Evolutionary conservation across 2,113 vertebrate species (phyloP).

Genomic region (Dascyllus trimaculatus): DNA sequence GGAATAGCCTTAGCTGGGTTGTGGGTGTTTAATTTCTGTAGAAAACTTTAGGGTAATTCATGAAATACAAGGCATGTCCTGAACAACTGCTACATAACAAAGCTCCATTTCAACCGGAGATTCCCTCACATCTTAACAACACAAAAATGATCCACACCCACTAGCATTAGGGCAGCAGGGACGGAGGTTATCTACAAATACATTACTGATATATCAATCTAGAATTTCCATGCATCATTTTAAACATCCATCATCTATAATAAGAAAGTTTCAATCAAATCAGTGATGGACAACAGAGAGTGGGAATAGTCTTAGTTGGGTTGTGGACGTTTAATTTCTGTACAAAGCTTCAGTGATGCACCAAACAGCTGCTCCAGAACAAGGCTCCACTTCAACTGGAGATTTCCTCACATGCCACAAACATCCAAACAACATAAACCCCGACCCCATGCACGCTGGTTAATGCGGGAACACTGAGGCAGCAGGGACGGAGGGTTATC

Average conservation of each 20-base stretch:
- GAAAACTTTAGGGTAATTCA: too few relatives aligned
- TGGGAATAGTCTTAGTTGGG: too few relatives aligned
- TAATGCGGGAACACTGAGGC: neutral
- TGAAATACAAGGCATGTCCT: too few relatives aligned
- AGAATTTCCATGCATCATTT: too few relatives aligned
- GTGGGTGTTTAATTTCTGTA: too few relatives aligned
- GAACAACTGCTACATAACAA: neutral
- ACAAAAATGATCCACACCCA: neutral
- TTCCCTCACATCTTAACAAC: neutral
- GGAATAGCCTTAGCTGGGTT: too few relatives aligned
- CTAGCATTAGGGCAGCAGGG: neutral
- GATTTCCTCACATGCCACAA: neutral
- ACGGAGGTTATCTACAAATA: neutral
- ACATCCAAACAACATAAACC: neutral
- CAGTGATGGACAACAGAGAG: too few relatives aligned
- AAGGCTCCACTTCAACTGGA: neutral
- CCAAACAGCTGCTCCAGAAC: neutral
- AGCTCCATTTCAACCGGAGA: neutral
- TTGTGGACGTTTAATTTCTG: too few relatives aligned
- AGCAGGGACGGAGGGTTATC: constrained; percentile 4
- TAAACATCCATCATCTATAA: too few relatives aligned
- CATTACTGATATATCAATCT: too few relatives aligned
- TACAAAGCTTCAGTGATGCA: too few relatives aligned
- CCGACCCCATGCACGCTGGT: neutral
- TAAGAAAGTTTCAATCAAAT: too few relatives aligned